A percentile compares a stretch with the other conserved stretches of the same genome.
phyloP scores from a whole-genome alignment of 2,888 invertebrate species.

The Philhelius pedissequus region DNA sequence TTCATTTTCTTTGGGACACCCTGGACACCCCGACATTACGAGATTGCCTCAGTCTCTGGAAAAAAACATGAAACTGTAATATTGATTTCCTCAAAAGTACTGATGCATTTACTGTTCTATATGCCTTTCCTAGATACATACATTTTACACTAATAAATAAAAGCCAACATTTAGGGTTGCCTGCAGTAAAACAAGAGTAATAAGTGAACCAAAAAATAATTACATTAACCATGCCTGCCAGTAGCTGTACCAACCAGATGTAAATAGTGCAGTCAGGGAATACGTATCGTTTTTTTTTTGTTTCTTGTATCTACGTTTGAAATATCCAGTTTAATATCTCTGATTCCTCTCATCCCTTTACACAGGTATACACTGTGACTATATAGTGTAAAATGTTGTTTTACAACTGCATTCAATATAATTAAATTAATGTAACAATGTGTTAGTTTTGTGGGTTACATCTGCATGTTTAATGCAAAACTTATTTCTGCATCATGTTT shows the following conservation, averaged over 20 bases:
- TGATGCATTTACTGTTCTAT: not conserved
- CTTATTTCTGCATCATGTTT: not conserved
- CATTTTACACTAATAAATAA: not conserved
- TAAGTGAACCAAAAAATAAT: not conserved
- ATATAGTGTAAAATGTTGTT: not conserved
- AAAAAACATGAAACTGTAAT: too few relatives aligned
- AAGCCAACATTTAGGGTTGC: not conserved
- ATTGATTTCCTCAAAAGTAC: not conserved
- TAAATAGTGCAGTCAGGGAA: not conserved
- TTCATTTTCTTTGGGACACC: too few relatives aligned
- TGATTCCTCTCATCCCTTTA: not conserved
- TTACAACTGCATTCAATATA: slow-evolving; percentile 2
- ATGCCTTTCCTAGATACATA: not conserved
- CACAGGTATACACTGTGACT: not conserved
- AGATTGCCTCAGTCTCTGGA: too few relatives aligned
- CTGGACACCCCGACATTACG: too few relatives aligned
- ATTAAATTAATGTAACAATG: slow-evolving; percentile 10
- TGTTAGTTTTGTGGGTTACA: slow-evolving; percentile 6
- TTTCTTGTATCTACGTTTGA: not conserved
- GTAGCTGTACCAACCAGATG: not conserved
- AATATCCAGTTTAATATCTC: not conserved
- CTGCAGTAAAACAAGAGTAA: slow-evolving; percentile 2
- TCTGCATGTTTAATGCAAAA: not conserved
- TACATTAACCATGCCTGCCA: not conserved
- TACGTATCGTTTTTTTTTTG: not conserved